A percentile compares a stretch with the other conserved stretches of the same genome.
Evolutionary conservation across 2,113 vertebrate genomes (phyloP).

Genomic region (Mormyrus lacerda): DNA sequence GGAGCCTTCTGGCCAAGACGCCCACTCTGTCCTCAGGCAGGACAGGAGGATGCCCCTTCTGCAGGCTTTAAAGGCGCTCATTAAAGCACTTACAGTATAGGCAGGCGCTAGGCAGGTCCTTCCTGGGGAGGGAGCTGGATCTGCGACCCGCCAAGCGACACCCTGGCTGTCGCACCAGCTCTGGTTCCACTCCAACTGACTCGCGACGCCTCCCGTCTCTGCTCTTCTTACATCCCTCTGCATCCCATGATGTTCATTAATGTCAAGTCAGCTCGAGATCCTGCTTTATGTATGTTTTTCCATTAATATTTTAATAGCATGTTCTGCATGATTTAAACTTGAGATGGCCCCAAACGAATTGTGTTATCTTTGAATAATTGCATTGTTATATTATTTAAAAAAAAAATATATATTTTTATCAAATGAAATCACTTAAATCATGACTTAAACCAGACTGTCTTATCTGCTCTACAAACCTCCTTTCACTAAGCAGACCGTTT

Average conservation of each 20-base stretch:
- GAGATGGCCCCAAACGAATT: slow-evolving; percentile 27
- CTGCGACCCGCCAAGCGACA: not conserved
- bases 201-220: not conserved
- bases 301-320: slow-evolving; percentile 31
- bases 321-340: slow-evolving; percentile 22
- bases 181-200: not conserved
- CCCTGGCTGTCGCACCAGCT: not conserved
- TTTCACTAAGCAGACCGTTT: not conserved
- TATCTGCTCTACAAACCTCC: not conserved
- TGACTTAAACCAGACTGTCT: not conserved
- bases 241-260: slow-evolving; percentile 8
- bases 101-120: not conserved
- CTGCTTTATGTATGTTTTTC: slow-evolving; percentile 15
- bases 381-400: not conserved
- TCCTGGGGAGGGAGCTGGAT: not conserved
- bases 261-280: not conserved
- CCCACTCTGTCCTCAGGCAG: slow-evolving; percentile 16
- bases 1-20: not conserved
- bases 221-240: not conserved
- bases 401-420: not conserved
- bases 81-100: not conserved
- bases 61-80: not conserved
- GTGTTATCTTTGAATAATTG: slow-evolving; percentile 23
- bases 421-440: slow-evolving; percentile 2
- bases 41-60: not conserved